Conservation (phyloP, 2,888 invertebrate genomes). For the Sarcophaga subvicina region DNA sequence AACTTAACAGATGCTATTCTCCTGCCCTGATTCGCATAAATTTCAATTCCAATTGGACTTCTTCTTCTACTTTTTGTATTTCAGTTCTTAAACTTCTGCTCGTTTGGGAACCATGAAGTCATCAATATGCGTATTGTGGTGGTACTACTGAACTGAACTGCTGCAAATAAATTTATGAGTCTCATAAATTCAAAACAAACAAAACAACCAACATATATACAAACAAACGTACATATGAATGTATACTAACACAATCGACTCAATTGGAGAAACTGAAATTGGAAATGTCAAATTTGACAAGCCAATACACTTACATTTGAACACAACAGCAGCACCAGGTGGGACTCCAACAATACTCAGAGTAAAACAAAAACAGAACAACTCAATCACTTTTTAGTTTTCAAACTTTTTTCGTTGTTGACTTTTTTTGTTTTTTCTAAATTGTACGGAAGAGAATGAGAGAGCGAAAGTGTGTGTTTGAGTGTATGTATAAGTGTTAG, state of each 20-base stretch:
- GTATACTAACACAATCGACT: background rate
- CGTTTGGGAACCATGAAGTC: conserved; percentile 30
- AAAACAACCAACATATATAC: background rate
- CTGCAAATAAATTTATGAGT: conserved; percentile 46
- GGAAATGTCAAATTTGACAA: conserved; percentile 53
- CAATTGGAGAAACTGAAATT: conserved; percentile 15
- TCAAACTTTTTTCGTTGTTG: background rate
- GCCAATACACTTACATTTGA: background rate
- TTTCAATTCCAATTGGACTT: conserved; percentile 9
- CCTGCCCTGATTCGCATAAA: background rate
- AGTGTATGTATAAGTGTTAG: conserved; percentile 5
- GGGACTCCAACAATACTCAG: conserved; percentile 9
- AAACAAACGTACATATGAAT: background rate
- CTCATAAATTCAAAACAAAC: conserved; percentile 47
- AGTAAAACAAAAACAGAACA: conserved; percentile 8
- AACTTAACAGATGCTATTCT: conserved; percentile 41
- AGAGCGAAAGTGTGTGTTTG: conserved; percentile 6
- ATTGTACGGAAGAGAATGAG: background rate
- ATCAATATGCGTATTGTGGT: conserved; percentile 40
- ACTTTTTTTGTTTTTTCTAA: background rate
- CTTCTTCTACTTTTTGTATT: background rate
- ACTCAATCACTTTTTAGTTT: conserved; percentile 7
- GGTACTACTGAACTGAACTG: background rate
- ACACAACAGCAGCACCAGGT: conserved; percentile 26
- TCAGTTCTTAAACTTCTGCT: conserved; percentile 9